Evolutionary conservation across 2,797 vertebrate species (phyloP).

Genomic region (Poeciliopsis turneri): DNA sequence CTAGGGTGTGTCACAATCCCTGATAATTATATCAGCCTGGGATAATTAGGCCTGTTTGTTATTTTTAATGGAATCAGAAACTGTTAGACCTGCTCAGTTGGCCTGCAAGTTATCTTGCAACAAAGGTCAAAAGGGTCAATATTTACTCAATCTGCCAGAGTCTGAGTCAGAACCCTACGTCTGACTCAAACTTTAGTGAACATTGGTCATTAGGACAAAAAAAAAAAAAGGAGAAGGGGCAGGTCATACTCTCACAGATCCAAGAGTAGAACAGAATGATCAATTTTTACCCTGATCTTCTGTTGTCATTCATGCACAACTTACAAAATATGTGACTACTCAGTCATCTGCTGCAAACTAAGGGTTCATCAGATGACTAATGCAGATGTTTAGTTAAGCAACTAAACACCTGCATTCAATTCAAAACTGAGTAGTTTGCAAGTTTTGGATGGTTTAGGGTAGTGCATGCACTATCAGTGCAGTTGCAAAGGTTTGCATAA

Average conservation of each 20-base stretch:
- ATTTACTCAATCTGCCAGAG: background rate
- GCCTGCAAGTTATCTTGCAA: background rate
- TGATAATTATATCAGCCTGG: constrained; percentile 4
- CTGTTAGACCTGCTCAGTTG: background rate
- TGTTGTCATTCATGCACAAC: background rate
- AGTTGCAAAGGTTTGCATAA: background rate
- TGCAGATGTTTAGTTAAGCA: too few relatives aligned
- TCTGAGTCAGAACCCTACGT: background rate
- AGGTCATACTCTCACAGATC: background rate
- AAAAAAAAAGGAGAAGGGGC: background rate
- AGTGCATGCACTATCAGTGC: background rate
- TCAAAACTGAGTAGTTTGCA: background rate
- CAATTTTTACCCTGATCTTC: background rate
- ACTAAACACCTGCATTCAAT: background rate
- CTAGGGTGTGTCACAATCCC: background rate
- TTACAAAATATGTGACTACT: background rate
- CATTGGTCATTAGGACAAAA: background rate
- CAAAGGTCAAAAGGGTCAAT: background rate
- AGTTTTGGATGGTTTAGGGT: background rate
- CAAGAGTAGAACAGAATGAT: too few relatives aligned
- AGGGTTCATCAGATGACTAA: too few relatives aligned
- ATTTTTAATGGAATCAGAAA: background rate
- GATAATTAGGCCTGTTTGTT: background rate
- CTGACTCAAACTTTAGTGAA: background rate
- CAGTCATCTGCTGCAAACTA: background rate